Percentiles rank a stretch among this genome's conserved stretches.
These are phyloP conservation scores for Chesias legatella DNA, from an alignment of 2,888 invertebrate genomes.

Conservation along the genomic window DNA sequence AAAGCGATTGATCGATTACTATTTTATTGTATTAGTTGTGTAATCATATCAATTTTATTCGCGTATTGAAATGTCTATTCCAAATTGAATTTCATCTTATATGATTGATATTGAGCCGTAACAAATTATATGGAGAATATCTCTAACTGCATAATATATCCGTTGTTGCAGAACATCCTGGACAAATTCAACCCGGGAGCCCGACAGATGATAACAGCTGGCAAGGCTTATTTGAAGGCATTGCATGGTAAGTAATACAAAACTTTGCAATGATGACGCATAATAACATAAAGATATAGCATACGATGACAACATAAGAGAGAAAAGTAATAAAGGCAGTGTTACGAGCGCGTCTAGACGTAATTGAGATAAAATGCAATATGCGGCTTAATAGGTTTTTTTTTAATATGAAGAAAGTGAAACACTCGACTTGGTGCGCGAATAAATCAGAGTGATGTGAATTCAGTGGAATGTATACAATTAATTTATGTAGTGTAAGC, in stretches of 20 bases:
- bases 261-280: conserved; percentile 21
- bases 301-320: conserved; percentile 9
- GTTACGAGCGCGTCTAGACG: conserved; percentile 28
- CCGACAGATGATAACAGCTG: conserved; percentile 95
- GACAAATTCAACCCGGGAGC: conserved; percentile 98
- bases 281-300: conserved; percentile 12
- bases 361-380: conserved; percentile 25
- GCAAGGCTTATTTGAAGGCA: conserved; percentile 96
- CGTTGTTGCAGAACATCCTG: conserved; percentile 93
- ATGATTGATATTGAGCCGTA: conserved; percentile 5
- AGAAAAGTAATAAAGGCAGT: conserved; percentile 13
- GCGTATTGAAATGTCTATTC: conserved; percentile 11
- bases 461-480: conserved; percentile 66
- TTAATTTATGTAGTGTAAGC: conserved; percentile 74
- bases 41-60: conserved; percentile 17
- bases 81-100: conserved; percentile 10
- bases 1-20: conserved; percentile 37
- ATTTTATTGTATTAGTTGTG: conserved; percentile 24
- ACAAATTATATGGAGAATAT: not conserved
- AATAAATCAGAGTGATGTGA: conserved; percentile 52
- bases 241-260: conserved; percentile 89
- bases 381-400: conserved; percentile 21
- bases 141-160: conserved; percentile 7
- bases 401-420: conserved; percentile 35
- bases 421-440: conserved; percentile 30